Evolutionary conservation across 2,797 vertebrate genomes (phyloP).

Genomic region (Glyptemys insculpta): DNA sequence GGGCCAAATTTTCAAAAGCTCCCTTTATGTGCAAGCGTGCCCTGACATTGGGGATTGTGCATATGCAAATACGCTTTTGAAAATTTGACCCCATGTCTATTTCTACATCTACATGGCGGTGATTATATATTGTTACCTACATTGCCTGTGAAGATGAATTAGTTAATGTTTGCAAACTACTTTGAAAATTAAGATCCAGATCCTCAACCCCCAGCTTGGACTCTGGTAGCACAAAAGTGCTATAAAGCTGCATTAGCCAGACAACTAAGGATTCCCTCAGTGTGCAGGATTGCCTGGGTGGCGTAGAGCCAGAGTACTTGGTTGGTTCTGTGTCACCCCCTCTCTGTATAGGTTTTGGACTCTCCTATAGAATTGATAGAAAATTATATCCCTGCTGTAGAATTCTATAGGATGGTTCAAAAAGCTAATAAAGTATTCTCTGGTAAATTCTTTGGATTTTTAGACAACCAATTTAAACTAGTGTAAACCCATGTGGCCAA

Average conservation of each 20-base stretch:
- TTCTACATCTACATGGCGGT: slow-evolving; percentile 48
- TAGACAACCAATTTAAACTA: slow-evolving; percentile 12
- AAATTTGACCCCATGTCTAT: slow-evolving; percentile 31
- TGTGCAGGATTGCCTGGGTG: slow-evolving; percentile 56
- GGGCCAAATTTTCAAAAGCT: slow-evolving; percentile 41
- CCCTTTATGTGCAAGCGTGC: slow-evolving; percentile 34
- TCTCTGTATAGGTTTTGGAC: slow-evolving; percentile 1
- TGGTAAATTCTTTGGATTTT: neutral
- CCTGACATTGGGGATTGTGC: neutral
- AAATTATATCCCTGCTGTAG: neutral
- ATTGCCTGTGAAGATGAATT: slow-evolving; percentile 66
- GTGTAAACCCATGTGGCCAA: neutral
- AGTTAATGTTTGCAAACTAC: slow-evolving; percentile 72
- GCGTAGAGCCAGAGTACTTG: slow-evolving; percentile 22
- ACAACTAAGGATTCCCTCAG: slow-evolving; percentile 68
- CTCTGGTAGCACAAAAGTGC: slow-evolving; percentile 41
- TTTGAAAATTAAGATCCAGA: slow-evolving; percentile 75
- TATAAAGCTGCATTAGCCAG: slow-evolving; percentile 69
- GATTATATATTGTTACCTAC: slow-evolving; percentile 69
- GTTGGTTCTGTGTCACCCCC: slow-evolving; percentile 54
- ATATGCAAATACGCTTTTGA: neutral
- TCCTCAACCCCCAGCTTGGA: slow-evolving; percentile 75
- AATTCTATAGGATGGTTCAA: neutral
- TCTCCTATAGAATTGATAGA: neutral
- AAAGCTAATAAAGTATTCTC: slow-evolving; percentile 9